Percentiles rank a stretch among this genome's conserved stretches.
phyloP scores from a whole-genome alignment of 2,888 invertebrate species.

The Tipula confusa region DNA sequence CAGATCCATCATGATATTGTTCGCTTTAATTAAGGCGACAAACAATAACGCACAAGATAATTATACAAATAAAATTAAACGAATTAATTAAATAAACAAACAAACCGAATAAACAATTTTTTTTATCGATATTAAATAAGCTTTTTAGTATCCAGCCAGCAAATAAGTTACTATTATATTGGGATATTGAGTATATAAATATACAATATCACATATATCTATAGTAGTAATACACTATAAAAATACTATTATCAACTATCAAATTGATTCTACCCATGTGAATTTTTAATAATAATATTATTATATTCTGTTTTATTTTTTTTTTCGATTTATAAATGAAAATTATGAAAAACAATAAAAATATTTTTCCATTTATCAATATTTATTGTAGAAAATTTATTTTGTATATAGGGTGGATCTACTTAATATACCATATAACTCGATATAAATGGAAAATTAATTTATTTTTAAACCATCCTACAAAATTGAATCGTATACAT shows the following conservation, averaged over 20 bases:
- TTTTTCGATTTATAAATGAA: constrained; percentile 12
- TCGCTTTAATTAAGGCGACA: constrained; percentile 16
- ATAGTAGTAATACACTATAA: not conserved
- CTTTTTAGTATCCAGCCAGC: constrained; percentile 15
- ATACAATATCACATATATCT: not conserved
- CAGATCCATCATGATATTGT: no score
- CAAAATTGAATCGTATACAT: not conserved
- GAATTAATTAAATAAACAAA: not conserved
- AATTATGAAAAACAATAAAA: constrained; percentile 3
- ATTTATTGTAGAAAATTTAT: not conserved
- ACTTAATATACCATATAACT: not conserved
- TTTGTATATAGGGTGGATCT: not conserved
- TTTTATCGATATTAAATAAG: not conserved
- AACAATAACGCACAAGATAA: not conserved
- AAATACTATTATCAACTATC: constrained; percentile 20
- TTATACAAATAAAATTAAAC: not conserved
- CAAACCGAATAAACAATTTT: not conserved
- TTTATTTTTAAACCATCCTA: not conserved
- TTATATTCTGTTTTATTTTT: not conserved
- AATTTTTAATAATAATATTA: constrained; percentile 6
- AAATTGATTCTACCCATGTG: constrained; percentile 20
- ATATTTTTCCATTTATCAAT: constrained; percentile 1
- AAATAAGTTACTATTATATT: not conserved
- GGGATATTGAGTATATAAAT: not conserved
- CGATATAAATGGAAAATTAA: not conserved